Conservation (phyloP, 1,140 invertebrate genomes). For the Drosophila equinoxialis region DNA sequence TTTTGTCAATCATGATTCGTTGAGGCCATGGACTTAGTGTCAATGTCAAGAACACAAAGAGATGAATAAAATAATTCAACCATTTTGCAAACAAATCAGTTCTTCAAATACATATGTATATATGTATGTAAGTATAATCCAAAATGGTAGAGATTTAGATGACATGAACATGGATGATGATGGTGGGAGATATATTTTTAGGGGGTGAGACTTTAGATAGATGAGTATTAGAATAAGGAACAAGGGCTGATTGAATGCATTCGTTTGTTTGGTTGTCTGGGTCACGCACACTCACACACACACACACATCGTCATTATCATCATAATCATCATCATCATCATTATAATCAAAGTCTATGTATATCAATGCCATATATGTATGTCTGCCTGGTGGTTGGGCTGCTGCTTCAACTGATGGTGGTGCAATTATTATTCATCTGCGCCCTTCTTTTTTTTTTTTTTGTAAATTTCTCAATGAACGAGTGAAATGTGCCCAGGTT, state of each 20-base stretch:
- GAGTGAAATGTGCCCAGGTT: conserved; percentile 57
- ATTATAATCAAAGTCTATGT: too few relatives aligned
- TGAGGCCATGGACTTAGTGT: background rate
- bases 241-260: conserved; percentile 1
- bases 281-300: background rate
- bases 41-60: background rate
- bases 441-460: conserved; percentile 43
- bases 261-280: background rate
- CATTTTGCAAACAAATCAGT: conserved; percentile 6
- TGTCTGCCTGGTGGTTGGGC: background rate
- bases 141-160: conserved; percentile 47
- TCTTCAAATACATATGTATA: background rate
- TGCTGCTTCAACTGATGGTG: conserved; percentile 26
- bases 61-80: background rate
- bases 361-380: background rate
- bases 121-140: conserved; percentile 28
- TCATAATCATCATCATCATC: too few relatives aligned
- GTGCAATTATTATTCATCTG: conserved; percentile 65
- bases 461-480: conserved; percentile 60
- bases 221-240: conserved; percentile 10
- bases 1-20: background rate
- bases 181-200: too few relatives aligned
- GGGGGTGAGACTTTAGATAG: too few relatives aligned
- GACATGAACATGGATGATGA: too few relatives aligned
- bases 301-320: background rate